Evolutionary conservation across 2,113 vertebrate species (phyloP).

Genomic region (Tiliqua scincoides): DNA sequence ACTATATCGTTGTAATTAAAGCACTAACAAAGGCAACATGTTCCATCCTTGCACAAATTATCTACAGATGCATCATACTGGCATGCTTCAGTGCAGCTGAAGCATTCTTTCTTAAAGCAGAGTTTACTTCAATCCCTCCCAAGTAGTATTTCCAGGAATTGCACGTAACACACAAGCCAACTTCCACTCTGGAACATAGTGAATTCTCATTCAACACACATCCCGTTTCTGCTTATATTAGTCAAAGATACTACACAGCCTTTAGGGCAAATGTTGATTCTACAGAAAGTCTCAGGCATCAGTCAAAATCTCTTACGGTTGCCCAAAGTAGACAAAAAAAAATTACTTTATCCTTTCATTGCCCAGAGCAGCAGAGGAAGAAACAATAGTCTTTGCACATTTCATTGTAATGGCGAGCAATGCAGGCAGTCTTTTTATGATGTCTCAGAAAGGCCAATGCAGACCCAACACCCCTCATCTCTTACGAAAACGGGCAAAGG

Average conservation of each 20-base stretch:
- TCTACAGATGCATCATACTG: background rate
- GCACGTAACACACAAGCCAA: background rate
- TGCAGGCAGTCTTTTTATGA: background rate
- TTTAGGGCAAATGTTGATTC: background rate
- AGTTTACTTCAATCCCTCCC: slow-evolving; percentile 5
- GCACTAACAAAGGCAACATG: slow-evolving; percentile 28
- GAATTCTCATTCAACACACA: background rate
- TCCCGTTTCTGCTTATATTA: background rate
- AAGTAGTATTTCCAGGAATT: slow-evolving; percentile 30
- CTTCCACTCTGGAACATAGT: background rate
- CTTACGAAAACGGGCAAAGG: background rate
- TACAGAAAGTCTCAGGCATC: background rate
- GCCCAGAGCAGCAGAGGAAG: background rate
- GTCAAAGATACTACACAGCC: background rate
- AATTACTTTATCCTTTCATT: background rate
- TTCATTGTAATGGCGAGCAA: background rate
- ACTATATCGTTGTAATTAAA: slow-evolving; percentile 12
- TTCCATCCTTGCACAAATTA: background rate
- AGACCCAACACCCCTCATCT: background rate
- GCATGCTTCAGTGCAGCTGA: background rate
- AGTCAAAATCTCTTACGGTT: background rate
- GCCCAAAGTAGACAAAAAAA: background rate
- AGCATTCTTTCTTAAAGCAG: background rate
- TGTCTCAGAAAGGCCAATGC: background rate
- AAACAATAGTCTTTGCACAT: background rate